Evolutionary conservation across 2,888 invertebrate genomes (phyloP), one percentile per base, ranked within the genome.

Genomic region (Icerya purchasi): DNA sequence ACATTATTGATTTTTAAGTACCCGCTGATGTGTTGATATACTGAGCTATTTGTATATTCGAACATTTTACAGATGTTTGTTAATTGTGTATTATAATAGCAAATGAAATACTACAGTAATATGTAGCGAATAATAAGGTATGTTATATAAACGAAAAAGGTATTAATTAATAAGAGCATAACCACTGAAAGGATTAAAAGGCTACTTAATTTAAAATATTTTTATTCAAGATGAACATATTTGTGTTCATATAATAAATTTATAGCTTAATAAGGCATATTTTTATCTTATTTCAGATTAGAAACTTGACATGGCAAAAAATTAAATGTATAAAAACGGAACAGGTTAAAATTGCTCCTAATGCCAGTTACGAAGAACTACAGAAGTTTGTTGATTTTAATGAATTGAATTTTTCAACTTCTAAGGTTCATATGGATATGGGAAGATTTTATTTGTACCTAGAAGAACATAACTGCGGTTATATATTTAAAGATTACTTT

Each of bases 261-360:
- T 36, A 36, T 36, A 36, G 5, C 14, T 36, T 36, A 14, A 36
- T 8, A 36, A 8, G 14, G 8, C 22, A 55, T 55, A 22, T 10
- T 55, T 8, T 36, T 36, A 36, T 57, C 62, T 63, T 50, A 54
- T 68, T 70, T 24, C 65, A 74, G 65, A 80, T 92, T 5, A 83
- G 84, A 70, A 74, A 80, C 22, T 78, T 90, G 81, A 81, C 77
- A 64, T 93, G 92, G 92, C 86, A 92, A 67, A 83, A 81, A 73
- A 85, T 93, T 64, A 74, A 78, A 59, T 73, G 88, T 61, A 83
- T 82, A 67, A 81, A 84, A 69, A 78, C 76, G 58, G 91, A 92
- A 73, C 70, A 72, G 52, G 67, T 68, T 60, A 63, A 69, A 67
- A 69, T 66, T 68, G 70, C 71, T 66, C 65, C 69, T 5, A 66